Evolutionary conservation across 2,113 vertebrate genomes (phyloP).

Genomic region (Chloropsis cyanopogon): DNA sequence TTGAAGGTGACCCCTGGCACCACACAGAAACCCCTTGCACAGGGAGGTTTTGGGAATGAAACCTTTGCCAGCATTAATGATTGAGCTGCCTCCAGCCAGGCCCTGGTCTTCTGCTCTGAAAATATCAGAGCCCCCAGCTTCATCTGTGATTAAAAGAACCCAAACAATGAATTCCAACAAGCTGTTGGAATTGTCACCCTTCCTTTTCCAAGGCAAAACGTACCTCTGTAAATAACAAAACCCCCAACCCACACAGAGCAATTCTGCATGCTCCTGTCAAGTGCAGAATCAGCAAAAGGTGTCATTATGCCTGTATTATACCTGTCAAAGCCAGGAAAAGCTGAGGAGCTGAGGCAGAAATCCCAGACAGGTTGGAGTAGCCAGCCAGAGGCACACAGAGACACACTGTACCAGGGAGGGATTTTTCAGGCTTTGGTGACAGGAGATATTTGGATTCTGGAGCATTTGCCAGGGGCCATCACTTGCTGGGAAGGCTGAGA

Average conservation of each 20-base stretch:
- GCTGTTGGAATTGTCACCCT: neutral
- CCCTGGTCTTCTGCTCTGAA: neutral
- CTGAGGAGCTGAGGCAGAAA: neutral
- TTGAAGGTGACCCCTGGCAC: neutral
- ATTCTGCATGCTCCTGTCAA: neutral
- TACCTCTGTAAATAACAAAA: neutral
- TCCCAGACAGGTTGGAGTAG: neutral
- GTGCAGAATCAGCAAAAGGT: neutral
- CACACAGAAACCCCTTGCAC: neutral
- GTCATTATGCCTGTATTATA: neutral
- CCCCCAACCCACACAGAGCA: neutral
- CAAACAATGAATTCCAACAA: neutral
- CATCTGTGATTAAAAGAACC: neutral
- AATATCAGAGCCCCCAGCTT: neutral
- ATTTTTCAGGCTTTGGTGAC: neutral
- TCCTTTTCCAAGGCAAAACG: neutral
- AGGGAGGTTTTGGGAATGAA: neutral
- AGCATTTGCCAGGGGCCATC: neutral
- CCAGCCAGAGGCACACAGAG: neutral
- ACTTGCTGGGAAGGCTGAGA: neutral
- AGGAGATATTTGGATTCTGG: neutral
- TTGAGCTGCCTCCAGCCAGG: neutral
- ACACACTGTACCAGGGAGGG: neutral
- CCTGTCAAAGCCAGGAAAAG: neutral
- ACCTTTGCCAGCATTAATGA: neutral